Evolutionary conservation across 2,797 vertebrate genomes (phyloP).

Genomic region (Acrossocheilus wenchowensis): DNA sequence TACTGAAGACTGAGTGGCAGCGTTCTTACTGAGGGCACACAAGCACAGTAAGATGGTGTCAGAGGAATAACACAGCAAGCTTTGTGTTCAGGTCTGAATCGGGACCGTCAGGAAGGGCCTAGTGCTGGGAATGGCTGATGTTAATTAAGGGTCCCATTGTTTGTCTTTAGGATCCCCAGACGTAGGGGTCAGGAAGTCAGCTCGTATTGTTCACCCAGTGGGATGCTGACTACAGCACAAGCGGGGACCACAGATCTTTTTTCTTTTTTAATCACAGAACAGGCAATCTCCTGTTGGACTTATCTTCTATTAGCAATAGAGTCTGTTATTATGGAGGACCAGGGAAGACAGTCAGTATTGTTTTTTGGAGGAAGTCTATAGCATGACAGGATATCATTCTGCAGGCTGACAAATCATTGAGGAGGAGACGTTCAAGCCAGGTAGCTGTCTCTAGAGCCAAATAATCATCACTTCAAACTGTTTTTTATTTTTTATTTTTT

Average conservation of each 20-base stretch:
- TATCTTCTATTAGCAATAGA: conserved; percentile 11
- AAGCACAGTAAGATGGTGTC: conserved; percentile 60
- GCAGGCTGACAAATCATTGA: background rate
- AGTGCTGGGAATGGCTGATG: conserved; percentile 79
- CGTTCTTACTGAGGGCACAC: conserved; percentile 43
- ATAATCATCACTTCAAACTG: background rate
- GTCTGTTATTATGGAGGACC: conserved; percentile 6
- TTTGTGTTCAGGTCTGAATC: conserved; percentile 80
- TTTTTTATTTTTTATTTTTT: no score
- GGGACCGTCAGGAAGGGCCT: conserved; percentile 77
- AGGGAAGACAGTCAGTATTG: background rate
- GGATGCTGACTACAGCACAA: conserved; percentile 75
- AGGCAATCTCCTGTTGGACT: conserved; percentile 33
- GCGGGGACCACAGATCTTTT: conserved; percentile 56
- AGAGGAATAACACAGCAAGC: conserved; percentile 76
- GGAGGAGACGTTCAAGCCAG: background rate
- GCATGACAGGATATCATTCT: background rate
- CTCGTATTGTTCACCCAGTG: conserved; percentile 75
- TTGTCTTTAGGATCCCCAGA: conserved; percentile 76
- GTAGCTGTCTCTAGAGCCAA: background rate
- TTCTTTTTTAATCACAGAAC: conserved; percentile 55
- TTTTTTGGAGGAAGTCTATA: background rate
- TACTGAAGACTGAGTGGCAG: conserved; percentile 44
- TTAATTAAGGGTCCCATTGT: conserved; percentile 84
- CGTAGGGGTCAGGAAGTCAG: conserved; percentile 80